These are phyloP conservation scores for Callaeas wilsoni DNA, from an alignment of 2,113 vertebrate genomes.

Conservation along the genomic window DNA sequence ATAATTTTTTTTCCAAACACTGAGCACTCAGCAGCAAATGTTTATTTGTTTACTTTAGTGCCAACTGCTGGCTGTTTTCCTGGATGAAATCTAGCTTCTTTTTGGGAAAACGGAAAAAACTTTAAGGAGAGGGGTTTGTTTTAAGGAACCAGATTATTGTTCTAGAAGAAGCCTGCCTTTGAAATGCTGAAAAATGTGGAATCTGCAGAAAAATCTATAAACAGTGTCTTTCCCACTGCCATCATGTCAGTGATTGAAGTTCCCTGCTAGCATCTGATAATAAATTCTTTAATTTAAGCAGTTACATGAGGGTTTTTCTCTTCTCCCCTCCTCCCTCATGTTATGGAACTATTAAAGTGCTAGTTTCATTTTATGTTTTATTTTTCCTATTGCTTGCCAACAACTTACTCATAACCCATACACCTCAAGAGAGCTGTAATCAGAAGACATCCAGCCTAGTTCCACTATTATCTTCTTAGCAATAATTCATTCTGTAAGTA, in stretches of 20 bases:
- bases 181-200: neutral
- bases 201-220: neutral
- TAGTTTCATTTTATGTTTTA: constrained; percentile 21
- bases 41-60: constrained; percentile 28
- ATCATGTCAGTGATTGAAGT: neutral
- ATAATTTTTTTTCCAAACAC: neutral
- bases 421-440: neutral
- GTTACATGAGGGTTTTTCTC: neutral
- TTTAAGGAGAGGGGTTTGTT: neutral
- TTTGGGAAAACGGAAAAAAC: neutral
- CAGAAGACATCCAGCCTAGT: constrained; percentile 18
- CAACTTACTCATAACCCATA: constrained; percentile 36
- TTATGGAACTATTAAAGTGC: neutral
- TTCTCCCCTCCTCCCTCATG: neutral
- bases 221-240: neutral
- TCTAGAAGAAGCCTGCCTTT: neutral
- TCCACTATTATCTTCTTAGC: neutral
- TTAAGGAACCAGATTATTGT: neutral
- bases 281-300: neutral
- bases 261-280: neutral
- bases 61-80: constrained; percentile 1
- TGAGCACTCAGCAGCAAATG: neutral
- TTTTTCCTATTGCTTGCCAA: constrained; percentile 19
- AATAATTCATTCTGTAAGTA: constrained; percentile 28
- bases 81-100: neutral